A percentile compares a stretch with the other conserved stretches of the same genome.
Conservation (phyloP, 1,140 invertebrate genomes). For the Mycetomoellerius zeteki region DNA sequence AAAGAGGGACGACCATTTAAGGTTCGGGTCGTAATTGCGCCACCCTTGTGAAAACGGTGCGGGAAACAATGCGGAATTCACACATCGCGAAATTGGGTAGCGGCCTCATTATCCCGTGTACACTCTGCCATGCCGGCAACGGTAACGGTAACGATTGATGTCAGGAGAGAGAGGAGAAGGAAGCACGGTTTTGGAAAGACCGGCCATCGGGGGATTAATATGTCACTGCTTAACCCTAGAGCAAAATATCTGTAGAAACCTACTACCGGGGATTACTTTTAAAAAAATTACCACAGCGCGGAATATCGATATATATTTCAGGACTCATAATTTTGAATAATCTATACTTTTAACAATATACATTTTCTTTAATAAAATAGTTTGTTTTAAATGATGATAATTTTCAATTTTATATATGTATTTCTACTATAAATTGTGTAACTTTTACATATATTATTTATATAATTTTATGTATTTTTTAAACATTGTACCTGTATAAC, state of each 20-base stretch:
- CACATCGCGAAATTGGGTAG: slow-evolving; percentile 60
- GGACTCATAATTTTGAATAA: too few species aligned
- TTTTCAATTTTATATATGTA: too few species aligned
- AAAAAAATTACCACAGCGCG: slow-evolving; percentile 1
- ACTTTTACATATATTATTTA: too few species aligned
- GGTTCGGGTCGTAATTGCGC: slow-evolving; percentile 55
- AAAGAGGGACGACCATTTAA: slow-evolving; percentile 36
- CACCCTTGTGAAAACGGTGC: slow-evolving; percentile 52
- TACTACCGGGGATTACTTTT: slow-evolving; percentile 25
- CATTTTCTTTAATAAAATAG: too few species aligned
- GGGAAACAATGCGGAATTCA: slow-evolving; percentile 59
- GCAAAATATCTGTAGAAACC: background rate
- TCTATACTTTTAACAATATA: too few species aligned
- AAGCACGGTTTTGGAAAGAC: background rate
- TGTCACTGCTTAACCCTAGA: slow-evolving; percentile 40
- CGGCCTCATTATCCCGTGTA: slow-evolving; percentile 54
- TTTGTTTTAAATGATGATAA: too few species aligned
- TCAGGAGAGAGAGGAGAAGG: background rate
- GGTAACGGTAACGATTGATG: slow-evolving; percentile 48
- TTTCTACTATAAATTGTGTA: too few species aligned
- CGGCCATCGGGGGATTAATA: slow-evolving; percentile 44
- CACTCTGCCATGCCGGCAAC: slow-evolving; percentile 8
- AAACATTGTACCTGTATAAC: background rate
- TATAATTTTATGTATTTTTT: too few species aligned
- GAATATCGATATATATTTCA: background rate